Percentiles rank a stretch among this genome's conserved stretches.
phyloP scores from a whole-genome alignment of 2,797 vertebrate species.

The Xenopus petersii region DNA sequence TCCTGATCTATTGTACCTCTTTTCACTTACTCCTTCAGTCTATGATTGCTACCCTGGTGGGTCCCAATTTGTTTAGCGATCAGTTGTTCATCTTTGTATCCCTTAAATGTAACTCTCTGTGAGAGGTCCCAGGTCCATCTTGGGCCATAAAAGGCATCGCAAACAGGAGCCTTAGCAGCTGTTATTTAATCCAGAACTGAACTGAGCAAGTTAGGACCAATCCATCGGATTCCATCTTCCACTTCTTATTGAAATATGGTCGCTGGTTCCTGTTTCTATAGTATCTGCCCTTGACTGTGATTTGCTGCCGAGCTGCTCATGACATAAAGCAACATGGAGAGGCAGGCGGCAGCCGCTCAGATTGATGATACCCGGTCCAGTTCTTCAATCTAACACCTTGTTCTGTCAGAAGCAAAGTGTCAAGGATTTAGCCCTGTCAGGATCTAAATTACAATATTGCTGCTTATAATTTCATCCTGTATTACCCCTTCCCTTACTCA shows the following conservation, averaged over 20 bases:
- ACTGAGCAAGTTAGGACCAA: too few species aligned
- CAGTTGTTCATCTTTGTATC: too few species aligned
- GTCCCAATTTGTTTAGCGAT: too few species aligned
- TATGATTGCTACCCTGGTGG: too few species aligned
- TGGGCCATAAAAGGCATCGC: too few species aligned
- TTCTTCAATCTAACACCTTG: slow-evolving; percentile 39
- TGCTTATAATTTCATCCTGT: slow-evolving; percentile 29
- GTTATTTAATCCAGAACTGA: too few species aligned
- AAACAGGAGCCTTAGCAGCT: too few species aligned
- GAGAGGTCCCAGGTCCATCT: too few species aligned
- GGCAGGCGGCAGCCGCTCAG: slow-evolving; percentile 17
- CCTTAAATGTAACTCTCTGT: too few species aligned
- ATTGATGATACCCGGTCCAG: slow-evolving; percentile 32
- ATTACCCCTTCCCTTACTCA: background rate
- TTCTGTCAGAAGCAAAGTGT: slow-evolving; percentile 36
- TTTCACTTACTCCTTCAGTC: too few species aligned
- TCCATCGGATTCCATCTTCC: background rate
- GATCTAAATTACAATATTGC: slow-evolving; percentile 21
- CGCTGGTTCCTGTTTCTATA: slow-evolving; percentile 30
- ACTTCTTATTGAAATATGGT: slow-evolving; percentile 34
- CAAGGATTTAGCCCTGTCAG: slow-evolving; percentile 40
- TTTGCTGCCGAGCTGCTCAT: slow-evolving; percentile 34
- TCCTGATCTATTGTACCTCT: too few species aligned
- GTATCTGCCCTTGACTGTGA: slow-evolving; percentile 46
- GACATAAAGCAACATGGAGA: slow-evolving; percentile 9